Conservation (phyloP, 2,113 vertebrate species). For the Neolamprologus sp. region DNA sequence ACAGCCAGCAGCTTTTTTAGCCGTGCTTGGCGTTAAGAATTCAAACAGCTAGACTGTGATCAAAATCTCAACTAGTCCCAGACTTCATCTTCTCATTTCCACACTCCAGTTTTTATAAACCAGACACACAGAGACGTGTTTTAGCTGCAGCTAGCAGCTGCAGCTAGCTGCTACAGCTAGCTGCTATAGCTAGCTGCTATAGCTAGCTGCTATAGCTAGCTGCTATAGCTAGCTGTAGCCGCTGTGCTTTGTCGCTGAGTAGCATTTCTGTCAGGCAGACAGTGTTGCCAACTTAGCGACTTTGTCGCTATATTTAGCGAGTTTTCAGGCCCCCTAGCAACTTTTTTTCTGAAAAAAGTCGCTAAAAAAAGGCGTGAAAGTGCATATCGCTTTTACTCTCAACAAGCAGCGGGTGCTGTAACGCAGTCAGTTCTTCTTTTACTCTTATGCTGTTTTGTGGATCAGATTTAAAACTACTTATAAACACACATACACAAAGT, state of each 20-base stretch:
- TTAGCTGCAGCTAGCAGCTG: not conserved
- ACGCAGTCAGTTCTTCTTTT: no score
- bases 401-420: no score
- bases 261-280: not conserved
- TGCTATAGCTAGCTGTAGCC: not conserved
- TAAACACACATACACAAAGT: no score
- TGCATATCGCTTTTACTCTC: no score
- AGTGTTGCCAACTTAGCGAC: no score
- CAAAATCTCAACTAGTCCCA: not conserved
- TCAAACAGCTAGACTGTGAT: not conserved
- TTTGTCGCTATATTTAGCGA: no score
- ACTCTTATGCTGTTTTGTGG: no score
- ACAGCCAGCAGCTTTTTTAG: not conserved
- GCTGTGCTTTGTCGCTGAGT: not conserved
- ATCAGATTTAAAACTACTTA: no score
- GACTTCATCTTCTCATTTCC: not conserved
- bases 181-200: not conserved
- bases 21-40: not conserved
- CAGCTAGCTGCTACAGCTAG: not conserved
- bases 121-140: not conserved
- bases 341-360: no score
- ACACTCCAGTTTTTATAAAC: not conserved
- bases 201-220: not conserved
- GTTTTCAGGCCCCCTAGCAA: no score
- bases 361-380: no score